Base-by-base conservation (phyloP, 2,888 invertebrate genomes). In the Buathra laborator region DNA sequence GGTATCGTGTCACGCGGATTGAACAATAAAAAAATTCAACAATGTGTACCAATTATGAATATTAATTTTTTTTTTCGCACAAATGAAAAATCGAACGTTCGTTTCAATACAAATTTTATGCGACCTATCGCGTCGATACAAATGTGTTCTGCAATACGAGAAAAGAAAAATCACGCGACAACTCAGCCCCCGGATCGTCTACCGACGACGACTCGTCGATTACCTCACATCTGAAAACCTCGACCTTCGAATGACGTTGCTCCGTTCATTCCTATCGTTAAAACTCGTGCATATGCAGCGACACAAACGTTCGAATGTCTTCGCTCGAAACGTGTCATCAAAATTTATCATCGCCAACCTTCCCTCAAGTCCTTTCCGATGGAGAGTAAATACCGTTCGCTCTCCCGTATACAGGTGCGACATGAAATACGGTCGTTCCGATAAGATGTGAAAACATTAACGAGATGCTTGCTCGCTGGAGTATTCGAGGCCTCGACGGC, bases 381-480 rank as follows among this genome's bases (percentile, higher is more conserved):
- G 68, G 72, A 72, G 32, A 51, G 71, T 48, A 72, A 12, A 62
- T 62, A 74, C 6, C n/a, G 29, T 43, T 74, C 66, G 56, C 66
- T 68, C 68, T 37, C 19, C 43, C 24, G 29, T 59, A 83, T 68
- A 43, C 75, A 43, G 62, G 67, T 70, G 80, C 68, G 85, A 84
- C 84, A 67, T 80, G 82, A 85, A 83, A 76, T 84, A 87, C 64
- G 84, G 68, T 67, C 82, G 62, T 85, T 76, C 53, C 86, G 87
- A 88, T 86, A 87, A 82, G 81, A 67, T 86, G 67, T 53, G 74
- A 76, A 78, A 87, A 84, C 84, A 84, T 59, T 66, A 78, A 81
- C 78, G 75, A 79, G 37, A 37, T 37, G 37, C 37, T 37, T 1
- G 48, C 68, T 43, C 59, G 48, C 43, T 19, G 43, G 44, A 53